Evolutionary conservation across 2,113 vertebrate species (phyloP), one percentile per base, ranked within the genome.

Genomic region (Percopsis transmontana): DNA sequence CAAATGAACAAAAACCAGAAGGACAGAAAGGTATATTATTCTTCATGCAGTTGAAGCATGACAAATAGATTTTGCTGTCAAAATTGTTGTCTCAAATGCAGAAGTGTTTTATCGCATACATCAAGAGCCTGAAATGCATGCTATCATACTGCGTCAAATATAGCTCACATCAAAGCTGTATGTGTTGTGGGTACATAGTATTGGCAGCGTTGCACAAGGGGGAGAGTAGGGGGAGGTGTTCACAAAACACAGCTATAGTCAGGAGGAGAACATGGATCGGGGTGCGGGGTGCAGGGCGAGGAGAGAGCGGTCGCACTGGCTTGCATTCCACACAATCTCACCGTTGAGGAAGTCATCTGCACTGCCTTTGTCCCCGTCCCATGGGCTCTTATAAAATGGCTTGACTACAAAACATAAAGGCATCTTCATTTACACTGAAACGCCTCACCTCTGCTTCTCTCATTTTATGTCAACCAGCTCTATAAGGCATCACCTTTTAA

Each of bases 351-450:
- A 79, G 68, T 89, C 87, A 70, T 93, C 90, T 48, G 90, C 82
- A 70, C 90, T 92, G 79, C 90, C 90, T 77, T 83, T 90, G 58
- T 90, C 91, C 62, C 84, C 84, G 21, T 90, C 88, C 88, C 85
- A 88, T 24, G 89, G 73, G 67, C 72, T 87, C 78, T 87, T 87
- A 87, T 90, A 91, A 88, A 92, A 93, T 1, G 92, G 92, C 78
- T 93, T 93, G 50, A 85, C 92, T 94, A 92, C 23, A 89, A 72
- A 86, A 91, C 76, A 82, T 84, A 89, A 86, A 89, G 65, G 74
- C 55, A 87, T 76, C 66, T 85, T 88, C 68, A 84, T 82, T 89
- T 39, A 68, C 3, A 48, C 60, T 44, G 21, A 74, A 68, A 68
- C 18, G 38, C 12, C 48, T 39, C 41, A 27, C 24, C 27, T 55